These are phyloP conservation scores for Leucosticte australis DNA, from an alignment of 2,113 vertebrate species.

Conservation along the genomic window DNA sequence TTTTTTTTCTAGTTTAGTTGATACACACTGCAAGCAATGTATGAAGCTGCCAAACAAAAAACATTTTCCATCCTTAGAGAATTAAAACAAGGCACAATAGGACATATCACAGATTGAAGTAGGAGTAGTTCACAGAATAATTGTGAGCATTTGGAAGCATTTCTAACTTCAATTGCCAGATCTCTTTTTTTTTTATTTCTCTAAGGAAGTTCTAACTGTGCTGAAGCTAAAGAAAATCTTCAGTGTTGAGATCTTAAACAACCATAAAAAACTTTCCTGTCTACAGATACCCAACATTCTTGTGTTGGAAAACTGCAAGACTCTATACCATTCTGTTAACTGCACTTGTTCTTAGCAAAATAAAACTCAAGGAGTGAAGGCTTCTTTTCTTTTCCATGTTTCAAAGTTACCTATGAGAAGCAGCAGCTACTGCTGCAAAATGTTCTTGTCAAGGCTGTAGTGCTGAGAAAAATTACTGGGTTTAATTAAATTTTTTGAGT, in stretches of 20 bases:
- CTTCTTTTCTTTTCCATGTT: not conserved
- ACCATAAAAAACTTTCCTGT: not conserved
- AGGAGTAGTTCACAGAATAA: not conserved
- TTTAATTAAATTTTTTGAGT: not conserved
- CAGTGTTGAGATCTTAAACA: not conserved
- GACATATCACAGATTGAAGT: not conserved
- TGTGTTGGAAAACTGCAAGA: not conserved
- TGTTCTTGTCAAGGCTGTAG: not conserved
- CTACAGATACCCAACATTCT: not conserved
- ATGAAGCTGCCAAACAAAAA: not conserved
- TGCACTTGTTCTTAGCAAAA: not conserved
- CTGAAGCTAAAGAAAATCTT: not conserved
- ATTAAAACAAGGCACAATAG: not conserved
- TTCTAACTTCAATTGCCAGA: not conserved
- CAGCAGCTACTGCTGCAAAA: not conserved
- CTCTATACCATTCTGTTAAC: not conserved
- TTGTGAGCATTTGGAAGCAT: not conserved
- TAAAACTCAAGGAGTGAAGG: not conserved
- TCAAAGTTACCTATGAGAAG: not conserved
- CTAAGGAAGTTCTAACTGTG: not conserved
- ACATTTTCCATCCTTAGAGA: not conserved
- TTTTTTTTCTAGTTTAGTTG: not conserved
- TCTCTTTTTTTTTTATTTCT: not conserved
- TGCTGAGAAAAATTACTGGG: not conserved
- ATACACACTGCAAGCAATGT: not conserved